Conservation (phyloP, 2,888 invertebrate genomes). For the Pyralis farinalis region DNA sequence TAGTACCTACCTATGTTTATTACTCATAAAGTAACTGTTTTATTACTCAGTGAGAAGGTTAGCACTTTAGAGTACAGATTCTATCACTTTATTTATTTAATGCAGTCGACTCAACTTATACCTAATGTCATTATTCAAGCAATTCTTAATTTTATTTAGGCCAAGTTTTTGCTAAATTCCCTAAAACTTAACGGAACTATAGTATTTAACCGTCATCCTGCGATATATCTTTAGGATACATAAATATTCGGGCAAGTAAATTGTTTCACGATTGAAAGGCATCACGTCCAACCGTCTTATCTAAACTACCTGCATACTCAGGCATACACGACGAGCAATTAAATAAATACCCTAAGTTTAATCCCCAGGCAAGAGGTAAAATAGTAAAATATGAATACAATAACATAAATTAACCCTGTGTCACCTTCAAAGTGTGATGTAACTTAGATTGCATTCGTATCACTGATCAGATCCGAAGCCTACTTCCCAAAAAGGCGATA, state of each 20-base stretch:
- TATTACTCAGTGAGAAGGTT: no score
- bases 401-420: slow-evolving; percentile 62
- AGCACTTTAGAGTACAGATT: no score
- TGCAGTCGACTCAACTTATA: no score
- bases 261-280: slow-evolving; percentile 44
- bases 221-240: slow-evolving; percentile 44
- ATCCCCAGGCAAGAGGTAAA: slow-evolving; percentile 25
- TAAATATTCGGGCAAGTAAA: slow-evolving; percentile 56
- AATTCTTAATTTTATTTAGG: no score
- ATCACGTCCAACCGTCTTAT: slow-evolving; percentile 26
- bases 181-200: no score
- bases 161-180: no score
- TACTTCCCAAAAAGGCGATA: slow-evolving; percentile 21
- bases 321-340: slow-evolving; percentile 35
- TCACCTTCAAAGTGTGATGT: slow-evolving; percentile 37
- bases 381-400: slow-evolving; percentile 31
- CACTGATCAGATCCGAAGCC: slow-evolving; percentile 17
- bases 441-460: slow-evolving; percentile 25
- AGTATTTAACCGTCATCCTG: no score
- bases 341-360: slow-evolving; percentile 31
- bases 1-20: no score
- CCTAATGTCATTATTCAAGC: no score
- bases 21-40: no score
- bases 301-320: no score
- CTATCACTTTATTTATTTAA: no score